These are phyloP conservation scores for Pogonophryne albipinna DNA, from an alignment of 2,797 vertebrate genomes.

Conservation along the genomic window DNA sequence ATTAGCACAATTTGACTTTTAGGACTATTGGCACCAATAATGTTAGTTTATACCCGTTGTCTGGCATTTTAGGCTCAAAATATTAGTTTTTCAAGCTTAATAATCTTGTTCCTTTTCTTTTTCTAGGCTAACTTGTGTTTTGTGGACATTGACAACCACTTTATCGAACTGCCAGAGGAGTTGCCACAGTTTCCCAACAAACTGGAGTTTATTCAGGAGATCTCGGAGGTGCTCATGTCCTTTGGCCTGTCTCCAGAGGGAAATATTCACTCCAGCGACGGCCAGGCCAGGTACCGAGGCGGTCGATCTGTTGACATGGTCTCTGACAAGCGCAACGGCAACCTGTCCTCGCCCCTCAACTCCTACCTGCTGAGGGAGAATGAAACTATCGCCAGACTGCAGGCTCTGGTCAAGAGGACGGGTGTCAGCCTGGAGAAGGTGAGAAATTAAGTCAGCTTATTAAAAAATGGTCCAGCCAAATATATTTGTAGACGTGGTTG, in stretches of 20 bases:
- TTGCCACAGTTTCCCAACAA: slow-evolving; percentile 99
- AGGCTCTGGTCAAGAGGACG: slow-evolving; percentile 97
- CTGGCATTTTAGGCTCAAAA: background rate
- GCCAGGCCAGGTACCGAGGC: slow-evolving; percentile 87
- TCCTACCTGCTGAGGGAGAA: slow-evolving; percentile 96
- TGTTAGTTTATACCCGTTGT: background rate
- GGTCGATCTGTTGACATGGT: slow-evolving; percentile 89
- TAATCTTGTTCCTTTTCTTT: slow-evolving; percentile 1
- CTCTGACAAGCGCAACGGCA: slow-evolving; percentile 97
- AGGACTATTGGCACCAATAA: background rate
- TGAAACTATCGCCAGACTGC: slow-evolving; percentile 94
- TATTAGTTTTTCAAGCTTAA: background rate
- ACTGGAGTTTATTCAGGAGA: slow-evolving; percentile 98
- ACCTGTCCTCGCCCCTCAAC: slow-evolving; percentile 93
- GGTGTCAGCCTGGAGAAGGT: slow-evolving; percentile 97
- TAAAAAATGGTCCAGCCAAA: background rate
- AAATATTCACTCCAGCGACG: slow-evolving; percentile 90
- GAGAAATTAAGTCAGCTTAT: slow-evolving; percentile 41
- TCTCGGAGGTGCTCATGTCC: slow-evolving; percentile 94
- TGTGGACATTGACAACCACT: slow-evolving; percentile 99
- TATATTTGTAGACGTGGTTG: background rate
- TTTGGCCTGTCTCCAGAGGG: slow-evolving; percentile 95
- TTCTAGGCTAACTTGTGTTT: slow-evolving; percentile 97
- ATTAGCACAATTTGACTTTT: background rate
- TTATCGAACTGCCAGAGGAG: slow-evolving; percentile 97